Evolutionary conservation across 2,888 invertebrate species (phyloP).

Genomic region (Agrochola litura): DNA sequence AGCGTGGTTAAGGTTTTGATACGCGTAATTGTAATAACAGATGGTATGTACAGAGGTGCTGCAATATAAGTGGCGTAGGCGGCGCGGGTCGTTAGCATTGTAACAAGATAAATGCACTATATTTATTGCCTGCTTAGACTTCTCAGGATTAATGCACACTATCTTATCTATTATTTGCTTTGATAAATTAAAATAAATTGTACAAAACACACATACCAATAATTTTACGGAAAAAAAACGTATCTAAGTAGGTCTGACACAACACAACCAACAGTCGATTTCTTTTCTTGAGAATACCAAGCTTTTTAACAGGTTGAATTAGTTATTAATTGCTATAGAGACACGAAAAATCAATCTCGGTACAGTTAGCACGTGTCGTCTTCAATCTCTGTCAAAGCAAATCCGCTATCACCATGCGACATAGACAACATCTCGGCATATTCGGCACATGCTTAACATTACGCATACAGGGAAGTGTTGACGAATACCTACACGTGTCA

Average conservation of each 20-base stretch:
- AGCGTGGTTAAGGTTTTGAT: conserved; percentile 19
- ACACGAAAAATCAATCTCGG: conserved; percentile 34
- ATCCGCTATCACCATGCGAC: conserved; percentile 9
- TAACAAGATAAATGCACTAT: conserved; percentile 70
- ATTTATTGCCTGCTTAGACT: conserved; percentile 67
- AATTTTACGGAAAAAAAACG: conserved; percentile 23
- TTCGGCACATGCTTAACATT: conserved; percentile 39
- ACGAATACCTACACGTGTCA: conserved; percentile 75
- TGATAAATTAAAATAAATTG: conserved; percentile 24
- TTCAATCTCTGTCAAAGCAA: conserved; percentile 31
- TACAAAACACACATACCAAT: conserved; percentile 23
- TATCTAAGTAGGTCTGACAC: neutral
- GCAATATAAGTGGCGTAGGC: conserved; percentile 66
- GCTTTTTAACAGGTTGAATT: conserved; percentile 20
- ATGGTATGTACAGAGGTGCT: conserved; percentile 36
- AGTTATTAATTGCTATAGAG: conserved; percentile 3
- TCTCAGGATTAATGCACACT: conserved; percentile 49
- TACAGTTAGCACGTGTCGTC: conserved; percentile 31
- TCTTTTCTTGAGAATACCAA: conserved; percentile 18
- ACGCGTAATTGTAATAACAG: conserved; percentile 48
- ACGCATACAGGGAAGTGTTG: conserved; percentile 65
- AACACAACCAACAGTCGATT: conserved; percentile 11
- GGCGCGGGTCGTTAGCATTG: conserved; percentile 72
- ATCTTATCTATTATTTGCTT: conserved; percentile 43
- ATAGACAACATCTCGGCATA: conserved; percentile 1